Conservation (phyloP, 2,888 invertebrate species). For the Choristoneura rosaceana region DNA sequence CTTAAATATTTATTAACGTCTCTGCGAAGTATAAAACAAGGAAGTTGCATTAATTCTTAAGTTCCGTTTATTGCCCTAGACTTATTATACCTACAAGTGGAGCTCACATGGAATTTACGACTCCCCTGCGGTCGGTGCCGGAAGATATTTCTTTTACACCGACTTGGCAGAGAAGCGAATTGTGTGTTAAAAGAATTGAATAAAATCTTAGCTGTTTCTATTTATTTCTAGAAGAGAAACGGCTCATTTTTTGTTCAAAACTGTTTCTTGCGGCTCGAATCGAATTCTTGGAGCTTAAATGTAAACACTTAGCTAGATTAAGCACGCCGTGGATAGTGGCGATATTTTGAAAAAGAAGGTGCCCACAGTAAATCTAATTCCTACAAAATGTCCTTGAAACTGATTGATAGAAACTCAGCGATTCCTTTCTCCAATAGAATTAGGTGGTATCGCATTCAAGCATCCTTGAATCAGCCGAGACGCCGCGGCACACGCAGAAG, state of each 20-base stretch:
- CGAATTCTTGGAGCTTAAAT: too few species aligned
- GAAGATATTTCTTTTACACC: constrained; percentile 30
- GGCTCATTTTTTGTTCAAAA: not conserved
- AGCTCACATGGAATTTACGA: constrained; percentile 28
- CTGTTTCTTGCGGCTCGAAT: too few species aligned
- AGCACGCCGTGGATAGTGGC: not conserved
- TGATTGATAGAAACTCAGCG: constrained; percentile 17
- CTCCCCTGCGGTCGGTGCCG: constrained; percentile 9
- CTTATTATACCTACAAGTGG: constrained; percentile 14
- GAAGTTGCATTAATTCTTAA: constrained; percentile 32
- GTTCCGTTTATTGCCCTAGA: constrained; percentile 21
- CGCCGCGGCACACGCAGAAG: constrained; percentile 7
- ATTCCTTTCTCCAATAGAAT: constrained; percentile 13
- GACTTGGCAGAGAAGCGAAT: constrained; percentile 18
- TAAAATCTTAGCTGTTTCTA: not conserved
- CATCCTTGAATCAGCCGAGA: constrained; percentile 11
- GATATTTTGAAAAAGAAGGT: not conserved
- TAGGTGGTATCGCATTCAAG: constrained; percentile 16
- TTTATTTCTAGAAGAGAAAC: not conserved
- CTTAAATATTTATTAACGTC: constrained; percentile 10
- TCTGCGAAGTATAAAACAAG: not conserved
- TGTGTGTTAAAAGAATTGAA: not conserved
- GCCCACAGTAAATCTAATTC: constrained; percentile 9
- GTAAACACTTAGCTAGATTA: too few species aligned
- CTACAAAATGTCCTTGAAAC: not conserved